Evolutionary conservation across 1,140 invertebrate species (phyloP).

Genomic region (Magallana ariakensis): DNA sequence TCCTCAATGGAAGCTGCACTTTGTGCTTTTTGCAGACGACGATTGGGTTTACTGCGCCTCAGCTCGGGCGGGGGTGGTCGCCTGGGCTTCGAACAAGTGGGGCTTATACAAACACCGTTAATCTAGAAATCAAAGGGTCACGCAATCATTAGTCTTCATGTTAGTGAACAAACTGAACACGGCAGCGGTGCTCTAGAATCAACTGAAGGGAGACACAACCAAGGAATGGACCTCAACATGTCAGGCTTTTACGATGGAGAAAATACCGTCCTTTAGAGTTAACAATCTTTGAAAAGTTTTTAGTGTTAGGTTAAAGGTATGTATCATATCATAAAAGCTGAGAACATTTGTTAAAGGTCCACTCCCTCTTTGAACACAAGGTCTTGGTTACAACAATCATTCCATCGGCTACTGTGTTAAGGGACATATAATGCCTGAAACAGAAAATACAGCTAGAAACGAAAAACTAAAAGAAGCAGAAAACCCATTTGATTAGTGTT

Average conservation of each 20-base stretch:
- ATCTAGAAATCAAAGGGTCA: slow-evolving; percentile 82
- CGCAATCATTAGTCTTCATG: slow-evolving; percentile 21
- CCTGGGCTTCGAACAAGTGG: slow-evolving; percentile 79
- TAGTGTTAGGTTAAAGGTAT: too few species aligned
- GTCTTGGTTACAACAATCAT: background rate
- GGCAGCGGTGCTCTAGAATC: background rate
- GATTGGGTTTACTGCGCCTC: slow-evolving; percentile 79
- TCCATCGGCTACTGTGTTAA: slow-evolving; percentile 16
- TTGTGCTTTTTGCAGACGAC: slow-evolving; percentile 77
- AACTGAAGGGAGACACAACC: background rate
- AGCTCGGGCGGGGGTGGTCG: slow-evolving; percentile 75
- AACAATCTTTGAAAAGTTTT: too few species aligned
- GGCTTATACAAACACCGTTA: slow-evolving; percentile 88
- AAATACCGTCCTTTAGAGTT: too few species aligned
- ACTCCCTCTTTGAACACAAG: background rate
- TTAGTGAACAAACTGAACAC: background rate
- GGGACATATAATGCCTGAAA: background rate
- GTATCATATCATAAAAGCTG: too few species aligned
- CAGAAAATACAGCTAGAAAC: background rate
- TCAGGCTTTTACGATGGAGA: too few species aligned
- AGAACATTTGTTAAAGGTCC: too few species aligned
- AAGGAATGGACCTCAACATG: background rate
- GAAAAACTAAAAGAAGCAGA: background rate
- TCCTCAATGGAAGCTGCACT: slow-evolving; percentile 78
- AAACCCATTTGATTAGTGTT: slow-evolving; percentile 24